Base-by-base conservation (phyloP, 1,140 invertebrate genomes). In the Lepidurus arcticus region DNA sequence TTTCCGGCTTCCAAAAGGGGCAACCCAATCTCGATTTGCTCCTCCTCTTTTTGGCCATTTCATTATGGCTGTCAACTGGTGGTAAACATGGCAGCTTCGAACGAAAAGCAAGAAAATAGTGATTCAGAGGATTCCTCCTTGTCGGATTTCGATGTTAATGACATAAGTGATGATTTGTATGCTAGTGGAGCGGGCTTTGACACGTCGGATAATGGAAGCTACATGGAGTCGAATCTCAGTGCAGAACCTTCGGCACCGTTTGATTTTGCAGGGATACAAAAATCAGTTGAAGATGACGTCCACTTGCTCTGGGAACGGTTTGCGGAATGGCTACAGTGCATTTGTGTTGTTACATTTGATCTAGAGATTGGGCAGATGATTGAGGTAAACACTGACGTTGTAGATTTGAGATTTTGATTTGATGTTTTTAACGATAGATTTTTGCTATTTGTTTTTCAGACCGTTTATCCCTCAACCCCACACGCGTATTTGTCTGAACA, bases 271-370 rank as follows among this genome's bases (percentile, higher is more conserved):
- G 47, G 16, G 5, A 42, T 10, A 9, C 13, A 47, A 76, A 45
- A 76, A 44, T 45, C 42, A 1, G 53, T 9, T 21, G 53, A 44
- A 6, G 24, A 45, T 26, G 79, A 78, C 44, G 42, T 76, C 24
- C 73, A 83, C 73, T 80, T 85, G 44, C 86, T 85, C n/a, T 89
- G 88, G 87, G 88, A 90, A 80, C 84, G 85, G 81, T 94, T 98
- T 86, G 90, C 90, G 44, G 92, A 96, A 85, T 99, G 97, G 97
- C 88, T 98, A 78, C 93, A 98, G 85, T 98, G 95, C 84, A 93
- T 98, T 81, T 97, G 95, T 86, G 92, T 99, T 79, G 96, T 99
- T 73, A 98, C 96, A 6, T 99, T 99, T 88, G 97, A 99, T 88
- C 88, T 99, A 81, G 97, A 99, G 87, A 86, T 99, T 34, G 97